Percentiles rank a stretch among this genome's conserved stretches.
phyloP scores from a whole-genome alignment of 1,140 invertebrate species.

The Sycobia sp. region DNA sequence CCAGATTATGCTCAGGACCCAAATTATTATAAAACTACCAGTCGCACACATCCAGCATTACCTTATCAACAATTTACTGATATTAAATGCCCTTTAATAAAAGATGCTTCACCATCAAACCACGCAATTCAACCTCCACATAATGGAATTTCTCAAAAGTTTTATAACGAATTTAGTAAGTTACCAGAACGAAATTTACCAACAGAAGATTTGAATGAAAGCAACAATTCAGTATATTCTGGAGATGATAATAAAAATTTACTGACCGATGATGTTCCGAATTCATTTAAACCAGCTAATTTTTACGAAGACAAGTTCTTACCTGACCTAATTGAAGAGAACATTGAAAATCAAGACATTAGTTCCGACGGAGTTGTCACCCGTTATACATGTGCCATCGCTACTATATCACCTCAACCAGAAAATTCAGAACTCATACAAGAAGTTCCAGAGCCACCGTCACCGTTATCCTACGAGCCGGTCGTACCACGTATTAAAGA shows the following conservation, averaged over 20 bases:
- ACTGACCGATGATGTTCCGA: not conserved
- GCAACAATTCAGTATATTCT: not conserved
- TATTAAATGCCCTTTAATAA: not conserved
- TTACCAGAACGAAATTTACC: not conserved
- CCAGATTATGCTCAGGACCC: not conserved
- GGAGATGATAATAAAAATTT: not conserved
- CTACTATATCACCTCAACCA: slow-evolving; percentile 46
- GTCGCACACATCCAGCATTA: not conserved
- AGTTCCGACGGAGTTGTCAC: slow-evolving; percentile 54
- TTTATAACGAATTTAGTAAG: slow-evolving; percentile 29
- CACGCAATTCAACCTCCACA: not conserved
- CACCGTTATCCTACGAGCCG: not conserved
- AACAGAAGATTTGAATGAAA: not conserved
- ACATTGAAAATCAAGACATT: slow-evolving; percentile 58
- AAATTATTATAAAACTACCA: not conserved
- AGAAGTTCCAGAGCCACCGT: not conserved
- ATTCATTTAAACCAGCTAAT: not conserved
- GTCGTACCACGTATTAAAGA: slow-evolving; percentile 15
- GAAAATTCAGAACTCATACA: slow-evolving; percentile 31
- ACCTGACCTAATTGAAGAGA: slow-evolving; percentile 38
- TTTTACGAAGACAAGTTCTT: not conserved
- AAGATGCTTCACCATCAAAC: not conserved
- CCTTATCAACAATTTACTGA: not conserved
- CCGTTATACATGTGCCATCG: slow-evolving; percentile 53
- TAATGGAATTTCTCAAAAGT: slow-evolving; percentile 8